A percentile compares a stretch with the other conserved stretches of the same genome.
Evolutionary conservation across 2,888 invertebrate genomes (phyloP).

Genomic region (Torymus auratus): DNA sequence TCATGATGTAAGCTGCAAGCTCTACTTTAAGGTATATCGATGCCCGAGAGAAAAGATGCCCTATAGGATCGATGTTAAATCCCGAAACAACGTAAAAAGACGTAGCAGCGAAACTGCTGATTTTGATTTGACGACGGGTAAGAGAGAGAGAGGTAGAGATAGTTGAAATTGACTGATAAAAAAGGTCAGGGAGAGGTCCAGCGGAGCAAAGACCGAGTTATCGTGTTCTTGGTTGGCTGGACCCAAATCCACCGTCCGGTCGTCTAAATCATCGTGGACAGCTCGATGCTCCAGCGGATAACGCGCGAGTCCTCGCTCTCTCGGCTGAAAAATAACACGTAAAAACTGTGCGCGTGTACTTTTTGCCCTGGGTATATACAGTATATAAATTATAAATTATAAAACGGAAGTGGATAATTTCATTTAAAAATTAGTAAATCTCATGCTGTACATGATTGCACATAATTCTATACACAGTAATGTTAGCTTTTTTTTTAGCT

Average conservation of each 20-base stretch:
- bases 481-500: too few species aligned
- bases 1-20: too few species aligned
- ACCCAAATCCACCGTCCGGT: conserved; percentile 63
- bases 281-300: conserved; percentile 58
- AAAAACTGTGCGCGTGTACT: not conserved
- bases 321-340: conserved; percentile 50
- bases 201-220: conserved; percentile 59
- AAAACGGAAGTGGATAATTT: too few species aligned
- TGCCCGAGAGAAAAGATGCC: not conserved
- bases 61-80: conserved; percentile 33
- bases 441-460: too few species aligned
- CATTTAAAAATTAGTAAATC: too few species aligned
- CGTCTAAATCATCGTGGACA: conserved; percentile 62
- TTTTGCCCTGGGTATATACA: conserved; percentile 16
- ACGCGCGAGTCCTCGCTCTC: not conserved
- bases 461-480: too few species aligned
- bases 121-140: conserved; percentile 48
- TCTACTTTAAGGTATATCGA: too few species aligned
- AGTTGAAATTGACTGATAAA: conserved; percentile 57
- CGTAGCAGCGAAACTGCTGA: conserved; percentile 40
- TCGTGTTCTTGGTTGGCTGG: conserved; percentile 67
- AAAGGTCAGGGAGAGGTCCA: conserved; percentile 44
- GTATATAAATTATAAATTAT: not conserved
- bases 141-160: conserved; percentile 18
- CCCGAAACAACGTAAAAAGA: conserved; percentile 4